These are phyloP conservation scores for Drosophila cardini DNA, from an alignment of 1,140 invertebrate species.

Conservation along the genomic window DNA sequence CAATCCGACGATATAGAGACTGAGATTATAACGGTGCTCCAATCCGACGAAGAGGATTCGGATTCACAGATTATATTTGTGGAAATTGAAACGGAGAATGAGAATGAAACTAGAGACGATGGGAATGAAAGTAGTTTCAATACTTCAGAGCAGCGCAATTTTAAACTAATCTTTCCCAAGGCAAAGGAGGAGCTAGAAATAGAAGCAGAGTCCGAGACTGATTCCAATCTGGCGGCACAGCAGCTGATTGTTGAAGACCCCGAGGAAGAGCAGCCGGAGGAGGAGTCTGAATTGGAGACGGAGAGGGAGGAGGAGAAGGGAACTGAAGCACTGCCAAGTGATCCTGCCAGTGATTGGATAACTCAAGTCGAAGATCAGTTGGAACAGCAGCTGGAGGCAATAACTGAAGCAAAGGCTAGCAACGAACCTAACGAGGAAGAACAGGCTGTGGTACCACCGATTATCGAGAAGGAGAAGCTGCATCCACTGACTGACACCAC, in stretches of 20 bases:
- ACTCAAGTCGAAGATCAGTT: background rate
- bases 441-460: background rate
- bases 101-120: background rate
- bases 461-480: background rate
- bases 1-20: conserved; percentile 5
- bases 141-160: conserved; percentile 1
- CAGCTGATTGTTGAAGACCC: background rate
- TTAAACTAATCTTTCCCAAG: conserved; percentile 23
- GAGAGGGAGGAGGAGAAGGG: background rate
- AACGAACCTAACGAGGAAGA: background rate
- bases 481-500: background rate
- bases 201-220: background rate
- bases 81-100: conserved; percentile 50
- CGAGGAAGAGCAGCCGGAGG: background rate
- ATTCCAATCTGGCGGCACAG: background rate
- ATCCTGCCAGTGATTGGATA: background rate
- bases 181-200: conserved; percentile 4
- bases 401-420: background rate
- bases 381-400: background rate
- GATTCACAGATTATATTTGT: conserved; percentile 71
- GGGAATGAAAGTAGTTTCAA: background rate
- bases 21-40: conserved; percentile 27
- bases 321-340: background rate
- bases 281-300: background rate
- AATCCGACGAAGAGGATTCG: conserved; percentile 39